Conservation (phyloP, 2,797 vertebrate genomes). For the Acanthis flammea region DNA sequence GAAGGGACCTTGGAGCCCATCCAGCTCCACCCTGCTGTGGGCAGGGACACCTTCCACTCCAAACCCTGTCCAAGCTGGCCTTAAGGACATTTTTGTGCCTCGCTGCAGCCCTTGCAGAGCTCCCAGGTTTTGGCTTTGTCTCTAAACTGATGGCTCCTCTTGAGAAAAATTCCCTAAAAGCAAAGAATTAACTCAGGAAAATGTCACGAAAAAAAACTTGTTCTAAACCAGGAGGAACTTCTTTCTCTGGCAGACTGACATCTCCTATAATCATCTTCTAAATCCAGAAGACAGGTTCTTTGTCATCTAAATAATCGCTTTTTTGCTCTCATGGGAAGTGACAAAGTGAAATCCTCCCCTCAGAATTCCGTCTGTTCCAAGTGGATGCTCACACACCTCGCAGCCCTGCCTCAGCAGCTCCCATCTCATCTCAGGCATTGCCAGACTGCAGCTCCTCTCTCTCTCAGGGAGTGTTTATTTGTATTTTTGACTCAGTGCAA, state of each 20-base stretch:
- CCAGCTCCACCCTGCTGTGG: neutral
- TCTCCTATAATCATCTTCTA: neutral
- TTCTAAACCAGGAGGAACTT: neutral
- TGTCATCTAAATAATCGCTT: constrained; percentile 2
- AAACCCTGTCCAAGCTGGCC: neutral
- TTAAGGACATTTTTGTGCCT: neutral
- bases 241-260: constrained; percentile 1
- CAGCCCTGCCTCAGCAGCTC: neutral
- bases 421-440: neutral
- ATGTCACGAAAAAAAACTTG: neutral
- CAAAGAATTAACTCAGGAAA: neutral
- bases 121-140: neutral
- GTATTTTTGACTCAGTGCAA: neutral
- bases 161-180: neutral
- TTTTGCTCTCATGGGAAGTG: neutral
- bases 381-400: neutral
- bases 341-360: neutral
- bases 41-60: neutral
- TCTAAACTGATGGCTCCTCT: neutral
- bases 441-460: neutral
- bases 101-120: neutral
- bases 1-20: neutral
- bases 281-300: constrained; percentile 28
- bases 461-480: neutral
- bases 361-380: neutral